Evolutionary conservation across 2,113 vertebrate species (phyloP).

Genomic region (Collichthys lucidus): DNA sequence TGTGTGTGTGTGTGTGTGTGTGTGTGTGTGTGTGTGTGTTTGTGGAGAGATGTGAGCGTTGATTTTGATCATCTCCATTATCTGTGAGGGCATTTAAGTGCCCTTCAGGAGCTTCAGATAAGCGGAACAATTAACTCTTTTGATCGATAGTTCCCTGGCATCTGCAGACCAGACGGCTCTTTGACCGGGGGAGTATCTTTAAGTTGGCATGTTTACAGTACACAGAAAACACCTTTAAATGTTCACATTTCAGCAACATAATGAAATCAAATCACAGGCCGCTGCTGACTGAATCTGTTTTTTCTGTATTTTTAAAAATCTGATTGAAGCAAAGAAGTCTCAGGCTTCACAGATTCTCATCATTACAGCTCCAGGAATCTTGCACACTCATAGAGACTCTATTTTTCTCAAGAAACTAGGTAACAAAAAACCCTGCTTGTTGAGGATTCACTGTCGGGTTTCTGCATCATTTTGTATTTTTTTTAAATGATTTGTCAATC

Average conservation of each 20-base stretch:
- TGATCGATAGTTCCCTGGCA: slow-evolving; percentile 5
- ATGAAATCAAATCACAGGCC: background rate
- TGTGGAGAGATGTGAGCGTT: background rate
- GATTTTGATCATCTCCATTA: slow-evolving; percentile 34
- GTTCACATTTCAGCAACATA: background rate
- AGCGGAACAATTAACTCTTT: slow-evolving; percentile 33
- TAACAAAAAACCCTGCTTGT: no score
- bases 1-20: background rate
- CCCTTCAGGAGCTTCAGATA: slow-evolving; percentile 59
- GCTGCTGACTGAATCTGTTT: background rate
- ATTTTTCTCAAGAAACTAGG: no score
- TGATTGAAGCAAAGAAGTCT: background rate
- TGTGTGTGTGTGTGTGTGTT: background rate
- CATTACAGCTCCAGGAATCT: background rate
- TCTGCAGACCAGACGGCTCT: background rate
- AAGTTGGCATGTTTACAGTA: background rate
- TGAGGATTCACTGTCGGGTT: background rate
- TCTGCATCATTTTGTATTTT: background rate
- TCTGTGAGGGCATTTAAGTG: slow-evolving; percentile 24
- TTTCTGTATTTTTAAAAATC: background rate
- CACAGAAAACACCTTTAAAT: background rate
- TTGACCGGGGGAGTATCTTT: background rate
- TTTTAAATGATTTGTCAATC: background rate
- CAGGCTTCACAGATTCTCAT: background rate
- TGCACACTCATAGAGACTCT: no score